These are phyloP conservation scores for Megaceryle maxima DNA, from an alignment of 2,113 vertebrate species.

Conservation along the genomic window DNA sequence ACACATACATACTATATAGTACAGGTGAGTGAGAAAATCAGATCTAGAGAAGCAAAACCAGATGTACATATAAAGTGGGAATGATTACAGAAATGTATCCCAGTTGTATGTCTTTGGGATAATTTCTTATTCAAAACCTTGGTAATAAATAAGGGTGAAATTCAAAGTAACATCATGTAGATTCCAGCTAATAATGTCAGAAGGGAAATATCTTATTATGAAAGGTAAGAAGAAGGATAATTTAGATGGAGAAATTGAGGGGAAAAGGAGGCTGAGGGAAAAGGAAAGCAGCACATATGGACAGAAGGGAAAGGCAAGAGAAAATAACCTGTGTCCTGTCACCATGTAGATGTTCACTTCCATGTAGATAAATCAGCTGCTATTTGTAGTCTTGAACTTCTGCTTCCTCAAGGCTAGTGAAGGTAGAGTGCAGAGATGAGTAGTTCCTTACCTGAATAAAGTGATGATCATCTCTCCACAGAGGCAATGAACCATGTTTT, in stretches of 20 bases:
- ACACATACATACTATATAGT: not conserved
- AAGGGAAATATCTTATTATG: not conserved
- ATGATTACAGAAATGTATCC: not conserved
- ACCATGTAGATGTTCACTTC: not conserved
- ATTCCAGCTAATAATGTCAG: not conserved
- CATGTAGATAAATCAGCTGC: not conserved
- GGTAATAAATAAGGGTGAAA: not conserved
- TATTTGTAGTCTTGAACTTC: not conserved
- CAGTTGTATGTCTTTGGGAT: not conserved
- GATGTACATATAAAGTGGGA: not conserved
- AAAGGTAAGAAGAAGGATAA: not conserved
- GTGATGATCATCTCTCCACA: not conserved
- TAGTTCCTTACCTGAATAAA: not conserved
- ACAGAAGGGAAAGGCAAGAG: not conserved
- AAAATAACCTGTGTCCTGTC: not conserved
- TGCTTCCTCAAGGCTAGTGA: not conserved
- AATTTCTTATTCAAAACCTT: not conserved
- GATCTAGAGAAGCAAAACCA: not conserved
- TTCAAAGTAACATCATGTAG: not conserved
- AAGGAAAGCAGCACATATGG: not conserved
- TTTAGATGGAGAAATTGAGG: not conserved
- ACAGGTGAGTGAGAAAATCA: not conserved
- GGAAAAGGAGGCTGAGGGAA: not conserved
- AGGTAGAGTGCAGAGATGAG: not conserved
- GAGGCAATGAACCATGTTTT: not conserved